phyloP scores from a whole-genome alignment of 2,113 vertebrate species.

The Tragelaphus buxtoni region DNA sequence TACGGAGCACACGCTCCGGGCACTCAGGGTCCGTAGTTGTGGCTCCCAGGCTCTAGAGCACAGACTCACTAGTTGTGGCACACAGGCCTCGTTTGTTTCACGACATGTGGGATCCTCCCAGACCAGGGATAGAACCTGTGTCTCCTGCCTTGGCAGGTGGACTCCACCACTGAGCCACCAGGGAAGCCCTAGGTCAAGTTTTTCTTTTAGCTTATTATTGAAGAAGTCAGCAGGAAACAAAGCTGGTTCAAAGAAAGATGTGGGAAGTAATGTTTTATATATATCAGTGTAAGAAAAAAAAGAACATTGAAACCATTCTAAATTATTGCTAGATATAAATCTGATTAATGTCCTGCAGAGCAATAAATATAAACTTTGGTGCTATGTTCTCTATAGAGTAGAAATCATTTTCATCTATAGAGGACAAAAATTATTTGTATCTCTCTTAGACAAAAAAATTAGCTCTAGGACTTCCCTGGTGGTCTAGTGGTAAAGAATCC shows the following conservation, averaged over 20 bases:
- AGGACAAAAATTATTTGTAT: background rate
- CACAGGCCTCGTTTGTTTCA: background rate
- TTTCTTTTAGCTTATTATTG: background rate
- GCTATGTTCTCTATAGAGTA: background rate
- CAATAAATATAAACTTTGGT: background rate
- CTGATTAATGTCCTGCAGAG: background rate
- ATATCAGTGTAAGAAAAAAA: background rate
- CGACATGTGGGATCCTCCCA: background rate
- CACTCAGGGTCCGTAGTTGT: background rate
- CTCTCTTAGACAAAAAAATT: background rate
- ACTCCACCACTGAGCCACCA: background rate
- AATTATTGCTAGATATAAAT: background rate
- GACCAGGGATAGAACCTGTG: background rate
- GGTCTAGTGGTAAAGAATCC: background rate
- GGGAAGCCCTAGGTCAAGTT: background rate
- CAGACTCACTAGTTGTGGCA: background rate
- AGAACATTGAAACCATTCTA: background rate
- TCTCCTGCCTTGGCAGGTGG: background rate
- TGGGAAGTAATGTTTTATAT: background rate
- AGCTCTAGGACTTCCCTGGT: background rate
- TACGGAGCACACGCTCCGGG: rapidly evolving
- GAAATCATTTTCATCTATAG: background rate
- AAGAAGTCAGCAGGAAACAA: background rate
- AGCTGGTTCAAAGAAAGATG: background rate
- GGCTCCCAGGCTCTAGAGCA: background rate